These are phyloP conservation scores for Coluber constrictor DNA, from an alignment of 2,797 vertebrate species.

Conservation along the genomic window DNA sequence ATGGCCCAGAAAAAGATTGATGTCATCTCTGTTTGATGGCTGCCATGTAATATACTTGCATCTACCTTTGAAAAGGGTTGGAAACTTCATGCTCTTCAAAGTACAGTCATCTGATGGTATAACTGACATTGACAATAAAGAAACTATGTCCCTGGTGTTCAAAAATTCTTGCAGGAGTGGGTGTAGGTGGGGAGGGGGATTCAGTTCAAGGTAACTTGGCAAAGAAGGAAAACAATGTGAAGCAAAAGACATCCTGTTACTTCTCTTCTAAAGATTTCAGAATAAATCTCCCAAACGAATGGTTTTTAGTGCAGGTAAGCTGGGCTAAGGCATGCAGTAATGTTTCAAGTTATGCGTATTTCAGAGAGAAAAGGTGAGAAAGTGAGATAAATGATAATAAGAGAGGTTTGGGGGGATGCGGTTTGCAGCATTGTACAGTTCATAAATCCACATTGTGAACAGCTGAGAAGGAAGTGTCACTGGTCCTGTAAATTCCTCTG, in stretches of 20 bases:
- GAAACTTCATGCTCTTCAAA: background rate
- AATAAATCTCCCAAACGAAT: background rate
- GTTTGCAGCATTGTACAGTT: background rate
- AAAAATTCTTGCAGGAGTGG: background rate
- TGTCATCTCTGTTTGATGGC: background rate
- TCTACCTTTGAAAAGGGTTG: background rate
- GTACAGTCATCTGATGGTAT: background rate
- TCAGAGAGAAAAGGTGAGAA: background rate
- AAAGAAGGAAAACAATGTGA: background rate
- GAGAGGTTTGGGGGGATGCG: background rate
- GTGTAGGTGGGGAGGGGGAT: background rate
- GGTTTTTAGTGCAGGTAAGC: background rate
- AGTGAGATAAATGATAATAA: background rate
- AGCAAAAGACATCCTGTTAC: background rate
- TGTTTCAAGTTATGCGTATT: background rate
- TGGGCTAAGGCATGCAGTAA: background rate
- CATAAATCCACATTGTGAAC: conserved; percentile 12
- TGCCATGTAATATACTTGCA: background rate
- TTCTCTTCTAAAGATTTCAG: background rate
- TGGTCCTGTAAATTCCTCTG: conserved; percentile 38
- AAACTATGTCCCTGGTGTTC: background rate
- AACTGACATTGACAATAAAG: background rate
- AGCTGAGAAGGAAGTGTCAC: rapidly evolving
- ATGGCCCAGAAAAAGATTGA: background rate
- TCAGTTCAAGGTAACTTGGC: background rate